These are phyloP conservation scores for Sicus ferrugineus DNA, from an alignment of 2,888 invertebrate genomes.

Conservation along the genomic window DNA sequence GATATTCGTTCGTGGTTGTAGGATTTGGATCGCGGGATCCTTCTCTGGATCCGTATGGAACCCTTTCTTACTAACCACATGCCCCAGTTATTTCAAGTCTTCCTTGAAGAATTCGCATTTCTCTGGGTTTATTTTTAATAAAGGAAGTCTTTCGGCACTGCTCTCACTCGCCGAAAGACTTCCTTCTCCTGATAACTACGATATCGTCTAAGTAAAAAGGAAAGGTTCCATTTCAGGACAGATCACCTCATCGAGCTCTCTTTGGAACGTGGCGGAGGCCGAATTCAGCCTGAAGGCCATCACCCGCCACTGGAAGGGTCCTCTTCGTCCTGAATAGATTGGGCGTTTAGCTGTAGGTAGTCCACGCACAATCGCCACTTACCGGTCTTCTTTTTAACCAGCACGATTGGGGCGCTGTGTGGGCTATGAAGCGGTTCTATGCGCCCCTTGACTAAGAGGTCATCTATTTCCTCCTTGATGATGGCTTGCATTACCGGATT, in stretches of 20 bases:
- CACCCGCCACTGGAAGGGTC: not conserved
- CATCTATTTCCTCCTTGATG: too few species aligned
- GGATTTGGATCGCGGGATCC: not conserved
- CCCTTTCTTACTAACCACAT: too few species aligned
- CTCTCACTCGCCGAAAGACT: not conserved
- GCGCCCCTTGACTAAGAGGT: not conserved
- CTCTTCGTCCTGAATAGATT: not conserved
- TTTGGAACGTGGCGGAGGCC: not conserved
- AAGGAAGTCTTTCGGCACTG: not conserved
- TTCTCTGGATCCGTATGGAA: too few species aligned
- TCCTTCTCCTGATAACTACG: too few species aligned
- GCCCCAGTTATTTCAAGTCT: not conserved
- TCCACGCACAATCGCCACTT: not conserved
- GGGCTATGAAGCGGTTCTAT: not conserved
- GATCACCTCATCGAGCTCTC: not conserved
- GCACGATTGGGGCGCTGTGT: not conserved
- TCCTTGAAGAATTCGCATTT: not conserved
- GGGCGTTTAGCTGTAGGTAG: not conserved
- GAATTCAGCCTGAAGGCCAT: not conserved
- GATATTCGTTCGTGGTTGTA: not conserved
- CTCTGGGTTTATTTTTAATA: not conserved
- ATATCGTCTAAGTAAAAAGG: too few species aligned
- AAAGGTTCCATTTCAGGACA: too few species aligned
- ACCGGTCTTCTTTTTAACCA: not conserved
- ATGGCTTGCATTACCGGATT: not conserved